Evolutionary conservation across 2,797 vertebrate genomes (phyloP), one percentile per base, ranked within the genome.

Genomic region (Silurus lanzhouensis): DNA sequence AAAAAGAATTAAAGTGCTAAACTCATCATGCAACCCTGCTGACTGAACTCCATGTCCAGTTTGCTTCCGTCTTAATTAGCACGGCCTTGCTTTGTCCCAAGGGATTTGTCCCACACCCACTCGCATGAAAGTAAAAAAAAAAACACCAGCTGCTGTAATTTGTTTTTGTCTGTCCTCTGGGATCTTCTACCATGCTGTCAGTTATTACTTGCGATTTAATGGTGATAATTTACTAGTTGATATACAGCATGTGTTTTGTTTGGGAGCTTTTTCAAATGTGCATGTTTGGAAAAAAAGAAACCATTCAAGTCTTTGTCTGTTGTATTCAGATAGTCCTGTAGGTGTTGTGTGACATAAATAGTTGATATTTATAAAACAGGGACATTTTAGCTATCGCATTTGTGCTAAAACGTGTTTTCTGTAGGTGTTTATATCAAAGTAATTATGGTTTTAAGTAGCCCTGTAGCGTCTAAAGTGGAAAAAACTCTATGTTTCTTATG

Each of bases 61-160:
- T 15, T 27, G 22, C 46, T 25, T 75, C 15, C 0, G 7, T 57
- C 13, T 19, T 75, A 75, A 57, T 75, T 75, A 75, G 31, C 74
- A 60, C 20, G 19, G 17, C 74, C 25, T 76, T 19, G 27, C 25
- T 76, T 76, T 31, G 15, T 57, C 74, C 52, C 52, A 76, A 12
- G 17, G 19, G 55, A 12, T 58, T 60, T 9, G 19, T 31, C 25
- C 55, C 74, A 38, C 55, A 6, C 72, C 72, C 72, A 19, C 48
- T 57, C 55, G 31, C 55, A 31, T 20, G 55, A 77, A 57, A 75
- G 72, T 57, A 27, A 57, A 27, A 75, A 27, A 27, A 57, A 27
- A 75, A 27, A n/a, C 48, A 75, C 72, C 74, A 77, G 74, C 52
- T 77, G 74, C 17, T 58, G 25, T 77, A 7, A 77, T 38, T 20